phyloP scores from a whole-genome alignment of 2,888 invertebrate genomes.

The Balanococcus diminutus region DNA sequence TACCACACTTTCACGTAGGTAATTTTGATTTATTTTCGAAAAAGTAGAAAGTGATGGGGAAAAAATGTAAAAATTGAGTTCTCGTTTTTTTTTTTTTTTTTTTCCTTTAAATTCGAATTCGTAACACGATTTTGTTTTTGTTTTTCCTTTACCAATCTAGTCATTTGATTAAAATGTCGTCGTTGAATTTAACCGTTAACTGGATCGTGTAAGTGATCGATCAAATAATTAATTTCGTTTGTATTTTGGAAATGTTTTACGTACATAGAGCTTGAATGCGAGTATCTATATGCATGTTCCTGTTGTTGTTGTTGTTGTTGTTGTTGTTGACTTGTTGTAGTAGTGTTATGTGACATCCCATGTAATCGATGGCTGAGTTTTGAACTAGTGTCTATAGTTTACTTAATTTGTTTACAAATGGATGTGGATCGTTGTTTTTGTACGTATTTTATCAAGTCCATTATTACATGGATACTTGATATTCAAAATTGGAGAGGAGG shows the following conservation, averaged over 20 bases:
- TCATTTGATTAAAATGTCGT: conserved; percentile 90
- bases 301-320: not conserved
- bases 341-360: not conserved
- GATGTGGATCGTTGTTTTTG: too few species aligned
- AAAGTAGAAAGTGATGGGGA: not conserved
- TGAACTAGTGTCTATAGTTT: too few species aligned
- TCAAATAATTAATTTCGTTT: conserved; percentile 1
- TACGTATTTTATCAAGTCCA: too few species aligned
- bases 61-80: conserved; percentile 57
- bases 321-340: not conserved
- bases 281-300: not conserved
- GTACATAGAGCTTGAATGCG: not conserved
- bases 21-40: conserved; percentile 25
- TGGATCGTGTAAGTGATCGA: conserved; percentile 84
- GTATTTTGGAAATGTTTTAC: not conserved
- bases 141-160: conserved; percentile 65
- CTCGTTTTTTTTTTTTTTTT: conserved; percentile 57
- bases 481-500: too few species aligned
- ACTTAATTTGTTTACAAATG: too few species aligned
- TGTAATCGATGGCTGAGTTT: not conserved
- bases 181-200: conserved; percentile 90
- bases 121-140: conserved; percentile 45
- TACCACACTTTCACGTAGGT: conserved; percentile 60
- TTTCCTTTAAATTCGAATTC: conserved; percentile 21
- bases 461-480: too few species aligned